A percentile compares a stretch with the other conserved stretches of the same genome.
phyloP scores from a whole-genome alignment of 2,113 vertebrate species.

The Gallinago media region DNA sequence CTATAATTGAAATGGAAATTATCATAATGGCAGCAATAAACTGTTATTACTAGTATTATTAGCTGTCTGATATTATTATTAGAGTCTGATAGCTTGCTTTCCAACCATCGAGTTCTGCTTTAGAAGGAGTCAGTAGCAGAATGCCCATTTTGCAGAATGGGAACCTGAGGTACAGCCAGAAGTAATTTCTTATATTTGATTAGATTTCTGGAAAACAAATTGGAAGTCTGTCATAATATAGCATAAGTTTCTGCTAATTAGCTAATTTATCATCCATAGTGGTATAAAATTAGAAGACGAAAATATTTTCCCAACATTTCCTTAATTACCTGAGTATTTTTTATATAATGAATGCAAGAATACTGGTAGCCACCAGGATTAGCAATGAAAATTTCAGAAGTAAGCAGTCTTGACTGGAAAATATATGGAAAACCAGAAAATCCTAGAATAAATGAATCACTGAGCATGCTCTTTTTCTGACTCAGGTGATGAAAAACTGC shows the following conservation, averaged over 20 bases:
- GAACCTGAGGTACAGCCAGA: not conserved
- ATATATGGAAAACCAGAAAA: not conserved
- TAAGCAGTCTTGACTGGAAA: not conserved
- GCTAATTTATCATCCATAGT: not conserved
- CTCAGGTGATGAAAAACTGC: not conserved
- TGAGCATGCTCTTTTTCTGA: not conserved
- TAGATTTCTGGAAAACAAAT: conserved; percentile 22
- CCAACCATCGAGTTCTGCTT: not conserved
- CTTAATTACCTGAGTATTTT: not conserved
- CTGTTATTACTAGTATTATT: conserved; percentile 8
- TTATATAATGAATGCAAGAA: not conserved
- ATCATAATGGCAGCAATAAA: conserved; percentile 4
- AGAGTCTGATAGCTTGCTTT: not conserved
- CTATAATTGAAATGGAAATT: conserved; percentile 29
- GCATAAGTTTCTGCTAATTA: not conserved
- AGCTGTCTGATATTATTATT: not conserved
- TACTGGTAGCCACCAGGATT: not conserved
- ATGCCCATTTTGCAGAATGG: not conserved
- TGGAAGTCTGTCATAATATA: not conserved
- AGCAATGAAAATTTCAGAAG: not conserved
- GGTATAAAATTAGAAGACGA: not conserved
- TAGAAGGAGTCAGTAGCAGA: not conserved
- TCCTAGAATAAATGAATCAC: conserved; percentile 9
- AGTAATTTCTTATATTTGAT: not conserved
- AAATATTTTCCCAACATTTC: not conserved